phyloP scores from a whole-genome alignment of 2,113 vertebrate genomes.

The Eleginops maclovinus region DNA sequence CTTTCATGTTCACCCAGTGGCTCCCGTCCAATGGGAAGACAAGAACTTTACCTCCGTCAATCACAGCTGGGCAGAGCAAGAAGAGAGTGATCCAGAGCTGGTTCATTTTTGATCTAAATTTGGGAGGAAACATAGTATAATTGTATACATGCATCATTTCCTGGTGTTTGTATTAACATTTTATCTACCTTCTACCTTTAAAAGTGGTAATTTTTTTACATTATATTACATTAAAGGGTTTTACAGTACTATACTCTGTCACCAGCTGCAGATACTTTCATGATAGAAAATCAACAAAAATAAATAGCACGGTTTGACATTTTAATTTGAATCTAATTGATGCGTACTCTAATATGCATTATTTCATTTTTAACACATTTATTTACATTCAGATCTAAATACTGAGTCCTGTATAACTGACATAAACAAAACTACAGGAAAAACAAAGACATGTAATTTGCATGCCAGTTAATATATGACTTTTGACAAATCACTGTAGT shows the following conservation, averaged over 20 bases:
- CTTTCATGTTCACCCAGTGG: conserved; percentile 80
- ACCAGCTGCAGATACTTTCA: background rate
- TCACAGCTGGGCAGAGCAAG: conserved; percentile 20
- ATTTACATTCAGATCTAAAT: background rate
- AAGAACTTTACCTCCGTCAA: conserved; percentile 67
- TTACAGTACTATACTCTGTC: background rate
- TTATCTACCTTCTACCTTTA: background rate
- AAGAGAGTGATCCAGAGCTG: conserved; percentile 31
- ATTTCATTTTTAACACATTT: background rate
- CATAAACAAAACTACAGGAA: background rate
- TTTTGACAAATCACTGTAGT: background rate
- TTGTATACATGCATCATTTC: background rate
- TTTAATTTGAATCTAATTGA: background rate
- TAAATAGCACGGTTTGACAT: background rate
- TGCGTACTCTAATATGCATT: background rate
- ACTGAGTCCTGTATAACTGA: background rate
- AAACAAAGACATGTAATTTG: background rate
- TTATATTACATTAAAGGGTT: background rate
- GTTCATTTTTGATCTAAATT: conserved; percentile 50
- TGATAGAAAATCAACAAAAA: background rate
- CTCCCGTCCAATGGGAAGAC: conserved; percentile 71
- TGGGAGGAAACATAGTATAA: background rate
- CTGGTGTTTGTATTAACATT: background rate
- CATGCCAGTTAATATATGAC: background rate
- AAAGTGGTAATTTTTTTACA: background rate